Conservation (phyloP, 2,113 vertebrate species). For the Eublepharis macularius region DNA sequence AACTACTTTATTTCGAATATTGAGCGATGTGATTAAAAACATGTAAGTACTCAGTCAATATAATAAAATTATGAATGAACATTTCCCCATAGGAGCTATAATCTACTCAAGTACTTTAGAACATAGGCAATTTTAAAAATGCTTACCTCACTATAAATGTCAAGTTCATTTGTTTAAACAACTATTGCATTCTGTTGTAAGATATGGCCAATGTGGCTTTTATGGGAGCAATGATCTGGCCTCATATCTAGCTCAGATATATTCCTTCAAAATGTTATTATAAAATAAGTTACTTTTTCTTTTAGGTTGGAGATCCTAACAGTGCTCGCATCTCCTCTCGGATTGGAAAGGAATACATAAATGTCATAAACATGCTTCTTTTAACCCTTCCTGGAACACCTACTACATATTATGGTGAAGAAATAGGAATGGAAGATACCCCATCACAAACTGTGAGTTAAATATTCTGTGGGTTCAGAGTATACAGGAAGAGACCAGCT, state of each 20-base stretch:
- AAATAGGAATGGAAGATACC: constrained; percentile 91
- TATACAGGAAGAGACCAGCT: background rate
- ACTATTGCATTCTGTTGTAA: background rate
- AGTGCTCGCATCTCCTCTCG: constrained; percentile 82
- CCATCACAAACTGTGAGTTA: constrained; percentile 51
- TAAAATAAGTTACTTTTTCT: constrained; percentile 11
- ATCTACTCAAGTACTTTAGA: background rate
- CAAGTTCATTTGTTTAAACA: background rate
- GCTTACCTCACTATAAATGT: background rate
- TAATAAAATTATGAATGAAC: background rate
- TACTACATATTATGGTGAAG: constrained; percentile 95
- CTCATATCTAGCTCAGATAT: background rate
- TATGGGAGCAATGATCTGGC: background rate
- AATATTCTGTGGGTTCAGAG: background rate
- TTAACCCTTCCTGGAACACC: constrained; percentile 94
- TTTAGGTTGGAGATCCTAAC: constrained; percentile 88
- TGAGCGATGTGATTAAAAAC: background rate
- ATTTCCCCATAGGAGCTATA: background rate
- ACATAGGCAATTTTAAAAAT: background rate
- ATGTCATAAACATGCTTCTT: constrained; percentile 91
- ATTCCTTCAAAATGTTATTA: background rate
- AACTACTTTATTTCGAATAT: background rate
- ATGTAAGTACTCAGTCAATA: background rate
- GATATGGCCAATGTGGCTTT: background rate
- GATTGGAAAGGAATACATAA: constrained; percentile 77